Evolutionary conservation across 2,113 vertebrate species (phyloP).

Genomic region (Chiloscyllium plagiosum): DNA sequence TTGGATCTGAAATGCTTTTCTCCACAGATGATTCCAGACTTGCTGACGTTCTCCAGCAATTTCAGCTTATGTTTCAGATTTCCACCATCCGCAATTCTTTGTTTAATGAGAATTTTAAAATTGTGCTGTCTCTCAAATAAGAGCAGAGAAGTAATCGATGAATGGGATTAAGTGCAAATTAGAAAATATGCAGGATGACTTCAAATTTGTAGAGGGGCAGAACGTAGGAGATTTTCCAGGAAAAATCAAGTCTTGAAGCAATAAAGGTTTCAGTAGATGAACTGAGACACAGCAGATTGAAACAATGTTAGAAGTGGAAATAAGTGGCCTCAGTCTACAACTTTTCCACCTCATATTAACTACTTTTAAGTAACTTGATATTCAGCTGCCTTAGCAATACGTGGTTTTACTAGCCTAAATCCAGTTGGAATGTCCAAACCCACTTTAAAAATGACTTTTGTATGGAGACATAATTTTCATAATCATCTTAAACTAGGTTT

Average conservation of each 20-base stretch:
- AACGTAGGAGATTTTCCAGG: neutral
- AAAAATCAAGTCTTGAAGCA: neutral
- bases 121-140: neutral
- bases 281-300: neutral
- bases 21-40: too few species aligned
- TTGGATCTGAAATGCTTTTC: too few species aligned
- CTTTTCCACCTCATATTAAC: neutral
- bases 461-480: neutral
- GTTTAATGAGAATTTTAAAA: too few species aligned
- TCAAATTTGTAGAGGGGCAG: neutral
- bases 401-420: neutral
- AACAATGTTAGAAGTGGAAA: neutral
- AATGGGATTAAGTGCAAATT: neutral
- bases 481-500: neutral
- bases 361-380: too few species aligned
- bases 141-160: neutral
- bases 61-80: too few species aligned
- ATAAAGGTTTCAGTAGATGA: neutral
- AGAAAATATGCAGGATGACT: neutral
- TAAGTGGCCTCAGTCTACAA: neutral
- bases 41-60: too few species aligned
- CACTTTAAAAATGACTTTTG: neutral
- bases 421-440: neutral
- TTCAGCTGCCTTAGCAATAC: neutral
- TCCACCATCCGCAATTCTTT: too few species aligned